Evolutionary conservation across 2,797 vertebrate genomes (phyloP).

Genomic region (Galagoides demidoff): DNA sequence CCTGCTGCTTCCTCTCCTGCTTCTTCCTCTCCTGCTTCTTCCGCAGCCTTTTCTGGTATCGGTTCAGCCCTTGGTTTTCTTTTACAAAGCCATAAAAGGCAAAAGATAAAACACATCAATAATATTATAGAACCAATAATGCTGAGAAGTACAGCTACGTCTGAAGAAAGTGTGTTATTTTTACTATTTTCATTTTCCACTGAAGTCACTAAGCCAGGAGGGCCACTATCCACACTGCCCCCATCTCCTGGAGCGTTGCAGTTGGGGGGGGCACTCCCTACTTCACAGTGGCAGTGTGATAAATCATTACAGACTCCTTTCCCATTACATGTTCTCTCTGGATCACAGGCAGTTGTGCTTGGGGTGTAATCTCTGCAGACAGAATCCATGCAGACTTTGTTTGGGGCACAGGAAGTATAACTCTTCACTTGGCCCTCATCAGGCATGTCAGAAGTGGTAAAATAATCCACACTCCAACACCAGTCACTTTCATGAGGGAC

Average conservation of each 20-base stretch:
- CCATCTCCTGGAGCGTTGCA: constrained; percentile 43
- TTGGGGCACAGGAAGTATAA: not conserved
- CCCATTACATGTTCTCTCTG: not conserved
- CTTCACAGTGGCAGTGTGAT: constrained; percentile 71
- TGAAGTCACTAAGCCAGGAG: not conserved
- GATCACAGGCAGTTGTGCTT: fast-evolving
- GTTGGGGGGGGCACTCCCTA: constrained; percentile 73
- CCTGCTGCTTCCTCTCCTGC: not conserved
- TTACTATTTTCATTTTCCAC: too few relatives aligned
- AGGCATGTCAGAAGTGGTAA: fast-evolving
- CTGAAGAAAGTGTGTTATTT: fast-evolving
- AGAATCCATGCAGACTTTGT: constrained; percentile 37
- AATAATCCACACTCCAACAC: constrained; percentile 76
- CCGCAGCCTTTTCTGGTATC: not conserved
- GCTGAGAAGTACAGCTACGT: fast-evolving
- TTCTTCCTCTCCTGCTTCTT: not conserved
- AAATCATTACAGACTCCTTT: constrained; percentile 80
- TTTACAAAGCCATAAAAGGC: fast-evolving
- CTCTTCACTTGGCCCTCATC: fast-evolving
- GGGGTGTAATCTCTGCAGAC: fast-evolving
- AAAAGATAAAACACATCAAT: not conserved
- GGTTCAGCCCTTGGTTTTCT: fast-evolving
- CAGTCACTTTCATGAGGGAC: fast-evolving
- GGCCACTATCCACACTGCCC: constrained; percentile 79
- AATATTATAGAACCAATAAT: not conserved